Conservation (phyloP, 2,888 invertebrate genomes). For the Cryptocephalus moraei region DNA sequence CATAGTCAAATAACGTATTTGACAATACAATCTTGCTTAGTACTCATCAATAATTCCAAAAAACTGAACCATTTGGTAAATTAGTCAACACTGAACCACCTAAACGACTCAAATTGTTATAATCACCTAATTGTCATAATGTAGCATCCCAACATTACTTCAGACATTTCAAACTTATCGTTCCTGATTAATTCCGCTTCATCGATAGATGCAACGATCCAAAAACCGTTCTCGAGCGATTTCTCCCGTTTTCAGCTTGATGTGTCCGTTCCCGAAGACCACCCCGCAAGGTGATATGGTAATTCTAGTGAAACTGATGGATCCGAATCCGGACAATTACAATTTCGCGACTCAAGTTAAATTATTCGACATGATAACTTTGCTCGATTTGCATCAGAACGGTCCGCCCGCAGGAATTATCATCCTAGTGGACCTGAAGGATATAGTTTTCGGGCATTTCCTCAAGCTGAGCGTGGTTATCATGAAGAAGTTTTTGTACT, state of each 20-base stretch:
- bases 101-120: too few relatives aligned
- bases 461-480: constrained; percentile 51
- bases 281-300: constrained; percentile 25
- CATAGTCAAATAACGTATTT: too few relatives aligned
- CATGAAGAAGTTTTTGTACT: constrained; percentile 58
- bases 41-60: too few relatives aligned
- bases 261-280: constrained; percentile 17
- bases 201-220: too few relatives aligned
- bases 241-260: constrained; percentile 11
- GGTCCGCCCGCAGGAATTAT: constrained; percentile 49
- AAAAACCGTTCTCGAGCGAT: too few relatives aligned
- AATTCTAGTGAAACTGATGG: constrained; percentile 32
- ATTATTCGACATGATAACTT: constrained; percentile 47
- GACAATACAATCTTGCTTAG: too few relatives aligned
- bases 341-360: constrained; percentile 44
- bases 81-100: too few relatives aligned
- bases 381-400: constrained; percentile 44
- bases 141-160: too few relatives aligned
- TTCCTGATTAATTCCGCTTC: too few relatives aligned
- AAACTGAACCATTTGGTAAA: too few relatives aligned
- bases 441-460: constrained; percentile 51
- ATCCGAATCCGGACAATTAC: constrained; percentile 50
- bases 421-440: constrained; percentile 54
- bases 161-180: too few relatives aligned
- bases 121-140: too few relatives aligned